These are phyloP conservation scores for Lacanobia wlatinum DNA, from an alignment of 2,888 invertebrate genomes.

Conservation along the genomic window DNA sequence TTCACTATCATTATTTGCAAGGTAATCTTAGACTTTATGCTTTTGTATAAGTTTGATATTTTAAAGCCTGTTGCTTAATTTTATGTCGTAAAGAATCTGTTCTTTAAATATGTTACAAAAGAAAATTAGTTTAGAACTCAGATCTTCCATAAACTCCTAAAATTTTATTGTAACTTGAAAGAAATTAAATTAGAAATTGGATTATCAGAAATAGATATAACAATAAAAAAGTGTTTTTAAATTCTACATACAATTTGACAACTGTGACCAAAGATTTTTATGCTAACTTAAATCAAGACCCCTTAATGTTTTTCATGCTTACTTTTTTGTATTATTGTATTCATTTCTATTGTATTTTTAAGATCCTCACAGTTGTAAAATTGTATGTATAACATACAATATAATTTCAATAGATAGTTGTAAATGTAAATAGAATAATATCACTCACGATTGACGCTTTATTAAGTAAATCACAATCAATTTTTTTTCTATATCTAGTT, in stretches of 20 bases:
- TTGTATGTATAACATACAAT: slow-evolving; percentile 27
- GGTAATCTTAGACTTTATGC: not conserved
- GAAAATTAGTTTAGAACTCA: not conserved
- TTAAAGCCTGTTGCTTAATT: not conserved
- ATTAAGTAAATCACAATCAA: slow-evolving; percentile 72
- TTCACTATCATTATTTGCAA: not conserved
- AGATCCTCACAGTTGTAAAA: slow-evolving; percentile 17
- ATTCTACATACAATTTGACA: slow-evolving; percentile 30
- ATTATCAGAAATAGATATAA: slow-evolving; percentile 2
- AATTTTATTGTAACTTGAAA: not conserved
- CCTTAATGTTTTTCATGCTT: not conserved
- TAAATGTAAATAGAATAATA: slow-evolving; percentile 66
- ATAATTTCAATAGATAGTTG: slow-evolving; percentile 53
- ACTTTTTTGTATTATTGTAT: not conserved
- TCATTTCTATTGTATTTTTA: not conserved
- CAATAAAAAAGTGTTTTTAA: not conserved
- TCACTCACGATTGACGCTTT: slow-evolving; percentile 76
- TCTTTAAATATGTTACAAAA: not conserved
- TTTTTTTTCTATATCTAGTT: slow-evolving; percentile 66
- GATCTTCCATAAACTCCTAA: not conserved
- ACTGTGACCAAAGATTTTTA: not conserved
- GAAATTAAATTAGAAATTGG: slow-evolving; percentile 4
- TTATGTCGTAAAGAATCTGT: not conserved
- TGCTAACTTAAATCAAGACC: not conserved
- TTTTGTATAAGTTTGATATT: not conserved